Base-by-base conservation (phyloP, 1,140 invertebrate species). In the Diprion similis region DNA sequence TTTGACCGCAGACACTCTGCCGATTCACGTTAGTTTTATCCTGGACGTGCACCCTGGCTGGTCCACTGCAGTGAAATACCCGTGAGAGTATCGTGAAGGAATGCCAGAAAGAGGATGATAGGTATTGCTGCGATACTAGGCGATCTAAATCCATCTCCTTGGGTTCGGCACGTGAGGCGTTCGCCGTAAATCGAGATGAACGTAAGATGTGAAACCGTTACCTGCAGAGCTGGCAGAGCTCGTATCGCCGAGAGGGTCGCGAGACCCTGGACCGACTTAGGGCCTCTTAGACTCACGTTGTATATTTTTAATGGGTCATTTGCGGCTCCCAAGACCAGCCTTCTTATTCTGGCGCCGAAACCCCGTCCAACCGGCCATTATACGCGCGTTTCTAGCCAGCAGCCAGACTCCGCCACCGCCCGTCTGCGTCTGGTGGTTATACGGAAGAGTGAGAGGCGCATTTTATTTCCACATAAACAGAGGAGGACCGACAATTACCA, bases 261-360 rank as follows among this genome's bases (percentile, higher is more conserved):
- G 51, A 59, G 51, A 59, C 51, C 51, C 51, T 59, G 51, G 51
- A 13, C 51, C 51, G n/a, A 59, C 51, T 59, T 0, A 59, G 51
- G 51, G n/a, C 51, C 51, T 59, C 51, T 59, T 59, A 59, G n/a
- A 37, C 24, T 4, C 51, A 8, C 51, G 51, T 59, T 59, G 51
- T 59, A 59, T 59, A 59, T 59, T 59, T 59, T 59, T 59, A 59
- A 59, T 59, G 51, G 51, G 51, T 59, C 51, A 59, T 59, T 59
- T 59, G 51, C 51, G 51, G 51, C 51, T 4, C 51, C 51, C 6
- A 59, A 59, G 11, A 59, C 51, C 51, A 15, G 51, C 51, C 51
- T 59, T 37, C 24, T 37, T 59, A 59, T 59, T 59, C 51, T 17
- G 51, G 51, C 51, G 51, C 51, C 51, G 51, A 59, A 59, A 59